These are phyloP conservation scores for Drosophila pandora DNA, from an alignment of 1,140 invertebrate species.

Conservation along the genomic window DNA sequence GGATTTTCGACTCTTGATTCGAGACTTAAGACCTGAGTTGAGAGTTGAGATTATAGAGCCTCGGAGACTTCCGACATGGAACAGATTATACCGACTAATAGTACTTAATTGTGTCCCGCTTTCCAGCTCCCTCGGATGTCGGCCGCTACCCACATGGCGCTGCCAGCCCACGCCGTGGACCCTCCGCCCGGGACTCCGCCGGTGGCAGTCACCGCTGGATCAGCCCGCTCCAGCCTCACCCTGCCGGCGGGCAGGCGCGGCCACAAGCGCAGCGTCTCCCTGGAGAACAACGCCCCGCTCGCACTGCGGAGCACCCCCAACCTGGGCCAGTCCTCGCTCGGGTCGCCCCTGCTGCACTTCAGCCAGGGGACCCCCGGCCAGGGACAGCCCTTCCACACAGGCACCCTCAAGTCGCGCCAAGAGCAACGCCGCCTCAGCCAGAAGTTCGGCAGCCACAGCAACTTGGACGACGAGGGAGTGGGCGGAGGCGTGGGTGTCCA, in stretches of 20 bases:
- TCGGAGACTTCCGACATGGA: constrained; percentile 12
- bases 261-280: constrained; percentile 76
- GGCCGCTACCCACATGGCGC: constrained; percentile 65
- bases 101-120: neutral
- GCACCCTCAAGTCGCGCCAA: constrained; percentile 80
- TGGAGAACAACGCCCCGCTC: constrained; percentile 73
- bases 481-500: constrained; percentile 30
- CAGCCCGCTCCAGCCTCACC: constrained; percentile 5
- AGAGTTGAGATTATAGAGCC: no score
- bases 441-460: constrained; percentile 81
- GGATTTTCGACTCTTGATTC: neutral
- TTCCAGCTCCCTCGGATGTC: constrained; percentile 43
- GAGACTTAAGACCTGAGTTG: neutral
- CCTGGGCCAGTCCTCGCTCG: constrained; percentile 51
- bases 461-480: constrained; percentile 67
- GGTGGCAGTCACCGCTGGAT: constrained; percentile 5
- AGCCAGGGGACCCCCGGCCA: neutral
- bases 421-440: constrained; percentile 76
- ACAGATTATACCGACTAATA: neutral
- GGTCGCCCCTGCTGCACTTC: constrained; percentile 58
- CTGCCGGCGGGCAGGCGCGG: constrained; percentile 62
- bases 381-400: constrained; percentile 58
- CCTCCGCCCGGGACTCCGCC: constrained; percentile 25
- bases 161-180: constrained; percentile 60
- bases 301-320: constrained; percentile 55